These are phyloP conservation scores for Macropis europaea DNA, from an alignment of 2,888 invertebrate species.

Conservation along the genomic window DNA sequence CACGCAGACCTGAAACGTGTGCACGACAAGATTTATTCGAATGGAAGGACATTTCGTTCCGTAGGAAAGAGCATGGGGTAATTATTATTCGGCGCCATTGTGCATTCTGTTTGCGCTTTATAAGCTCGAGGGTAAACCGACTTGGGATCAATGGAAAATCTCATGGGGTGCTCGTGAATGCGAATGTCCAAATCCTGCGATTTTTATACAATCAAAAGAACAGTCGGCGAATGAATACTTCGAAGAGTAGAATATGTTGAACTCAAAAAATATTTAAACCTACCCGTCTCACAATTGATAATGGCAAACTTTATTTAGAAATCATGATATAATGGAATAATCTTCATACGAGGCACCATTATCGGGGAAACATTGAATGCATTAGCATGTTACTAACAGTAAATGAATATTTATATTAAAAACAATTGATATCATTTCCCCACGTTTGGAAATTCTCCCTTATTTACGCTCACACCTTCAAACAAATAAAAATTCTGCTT, in stretches of 20 bases:
- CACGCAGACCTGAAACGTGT: neutral
- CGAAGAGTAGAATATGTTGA: neutral
- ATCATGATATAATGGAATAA: too few species aligned
- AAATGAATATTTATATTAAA: too few species aligned
- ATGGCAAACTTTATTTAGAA: too few species aligned
- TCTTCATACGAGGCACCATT: too few species aligned
- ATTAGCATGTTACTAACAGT: too few species aligned
- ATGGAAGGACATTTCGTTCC: neutral
- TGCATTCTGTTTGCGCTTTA: slow-evolving; percentile 25
- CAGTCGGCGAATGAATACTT: neutral
- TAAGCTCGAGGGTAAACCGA: slow-evolving; percentile 1
- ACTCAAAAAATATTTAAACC: too few species aligned
- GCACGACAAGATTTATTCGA: slow-evolving; percentile 20
- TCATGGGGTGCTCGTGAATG: neutral
- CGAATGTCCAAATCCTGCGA: neutral
- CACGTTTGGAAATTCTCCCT: too few species aligned
- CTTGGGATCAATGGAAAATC: slow-evolving; percentile 24
- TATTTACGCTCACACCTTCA: too few species aligned
- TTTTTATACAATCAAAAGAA: neutral
- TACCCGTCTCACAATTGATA: too few species aligned
- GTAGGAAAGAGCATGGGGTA: slow-evolving; percentile 14
- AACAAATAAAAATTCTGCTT: too few species aligned
- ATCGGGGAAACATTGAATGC: too few species aligned
- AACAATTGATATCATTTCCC: too few species aligned
- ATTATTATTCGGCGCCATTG: slow-evolving; percentile 18